Evolutionary conservation across 2,797 vertebrate genomes (phyloP).

Genomic region (Threskiornis aethiopicus): DNA sequence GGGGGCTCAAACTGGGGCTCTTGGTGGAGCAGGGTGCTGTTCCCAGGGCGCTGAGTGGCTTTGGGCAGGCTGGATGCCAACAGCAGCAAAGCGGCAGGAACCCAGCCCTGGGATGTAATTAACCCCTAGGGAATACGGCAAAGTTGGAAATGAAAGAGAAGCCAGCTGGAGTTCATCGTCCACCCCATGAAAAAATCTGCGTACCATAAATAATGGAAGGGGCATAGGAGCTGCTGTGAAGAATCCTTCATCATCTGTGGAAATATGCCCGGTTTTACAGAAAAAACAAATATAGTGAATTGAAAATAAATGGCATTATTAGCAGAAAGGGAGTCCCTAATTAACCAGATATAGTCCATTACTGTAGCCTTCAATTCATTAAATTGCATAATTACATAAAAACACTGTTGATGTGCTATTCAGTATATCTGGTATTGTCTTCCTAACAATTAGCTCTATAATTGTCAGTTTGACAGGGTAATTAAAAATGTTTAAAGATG

Average conservation of each 20-base stretch:
- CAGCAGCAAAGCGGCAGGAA: background rate
- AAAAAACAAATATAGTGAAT: conserved; percentile 61
- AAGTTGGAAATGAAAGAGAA: background rate
- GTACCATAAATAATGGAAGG: background rate
- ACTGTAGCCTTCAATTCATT: conserved; percentile 81
- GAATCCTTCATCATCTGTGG: background rate
- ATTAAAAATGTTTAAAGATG: conserved; percentile 83
- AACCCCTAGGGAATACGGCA: background rate
- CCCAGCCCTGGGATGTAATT: background rate
- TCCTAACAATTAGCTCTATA: conserved; percentile 80
- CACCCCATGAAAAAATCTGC: background rate
- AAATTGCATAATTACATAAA: conserved; percentile 82
- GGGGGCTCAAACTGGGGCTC: accelerated
- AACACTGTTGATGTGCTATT: conserved; percentile 72
- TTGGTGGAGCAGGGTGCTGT: background rate
- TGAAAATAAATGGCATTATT: conserved; percentile 76
- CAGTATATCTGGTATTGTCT: conserved; percentile 79
- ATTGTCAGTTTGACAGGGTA: conserved; percentile 83
- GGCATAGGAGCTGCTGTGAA: background rate
- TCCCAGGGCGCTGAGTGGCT: background rate
- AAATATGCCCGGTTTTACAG: background rate
- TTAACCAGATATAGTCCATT: conserved; percentile 80
- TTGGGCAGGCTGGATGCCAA: background rate
- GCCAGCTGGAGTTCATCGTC: background rate
- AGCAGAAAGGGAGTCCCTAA: conserved; percentile 78